These are phyloP conservation scores for Metridium senile DNA, from an alignment of 92 coral and sea anemone species.

Conservation along the genomic window DNA sequence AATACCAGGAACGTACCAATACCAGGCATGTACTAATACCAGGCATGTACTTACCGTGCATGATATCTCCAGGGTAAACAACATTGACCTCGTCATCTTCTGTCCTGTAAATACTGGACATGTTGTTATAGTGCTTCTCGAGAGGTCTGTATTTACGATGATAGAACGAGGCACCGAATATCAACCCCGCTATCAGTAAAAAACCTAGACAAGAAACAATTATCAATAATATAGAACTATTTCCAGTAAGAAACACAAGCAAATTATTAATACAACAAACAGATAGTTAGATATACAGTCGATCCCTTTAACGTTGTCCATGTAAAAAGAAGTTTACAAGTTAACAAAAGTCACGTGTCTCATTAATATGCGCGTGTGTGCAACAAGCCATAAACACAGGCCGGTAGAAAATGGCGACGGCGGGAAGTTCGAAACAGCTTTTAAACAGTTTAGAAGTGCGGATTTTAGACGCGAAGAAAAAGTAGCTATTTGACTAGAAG, in stretches of 20 bases:
- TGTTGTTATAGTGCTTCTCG: constrained; percentile 47
- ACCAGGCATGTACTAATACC: not conserved
- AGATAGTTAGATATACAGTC: too few relatives aligned
- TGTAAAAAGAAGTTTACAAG: too few relatives aligned
- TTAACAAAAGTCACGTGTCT: too few relatives aligned
- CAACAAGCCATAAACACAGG: too few relatives aligned
- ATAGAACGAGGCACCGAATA: constrained; percentile 51
- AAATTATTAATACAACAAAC: not conserved
- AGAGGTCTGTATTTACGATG: constrained; percentile 60
- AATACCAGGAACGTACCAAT: not conserved
- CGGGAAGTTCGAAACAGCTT: too few relatives aligned
- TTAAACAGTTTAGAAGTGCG: too few relatives aligned
- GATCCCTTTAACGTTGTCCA: too few relatives aligned
- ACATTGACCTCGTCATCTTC: constrained; percentile 56
- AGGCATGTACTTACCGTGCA: constrained; percentile 28
- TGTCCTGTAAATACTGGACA: constrained; percentile 46
- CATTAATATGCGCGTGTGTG: too few relatives aligned
- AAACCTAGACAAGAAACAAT: constrained; percentile 32
- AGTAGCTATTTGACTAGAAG: too few relatives aligned
- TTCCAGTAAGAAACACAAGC: not conserved
- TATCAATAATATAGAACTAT: not conserved
- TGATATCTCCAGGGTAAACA: constrained; percentile 47
- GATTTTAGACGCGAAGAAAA: too few relatives aligned
- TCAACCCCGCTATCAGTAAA: constrained; percentile 37
- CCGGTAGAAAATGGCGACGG: too few relatives aligned